Base-by-base conservation (phyloP, 2,113 vertebrate species). In the Xiphophorus hellerii region DNA sequence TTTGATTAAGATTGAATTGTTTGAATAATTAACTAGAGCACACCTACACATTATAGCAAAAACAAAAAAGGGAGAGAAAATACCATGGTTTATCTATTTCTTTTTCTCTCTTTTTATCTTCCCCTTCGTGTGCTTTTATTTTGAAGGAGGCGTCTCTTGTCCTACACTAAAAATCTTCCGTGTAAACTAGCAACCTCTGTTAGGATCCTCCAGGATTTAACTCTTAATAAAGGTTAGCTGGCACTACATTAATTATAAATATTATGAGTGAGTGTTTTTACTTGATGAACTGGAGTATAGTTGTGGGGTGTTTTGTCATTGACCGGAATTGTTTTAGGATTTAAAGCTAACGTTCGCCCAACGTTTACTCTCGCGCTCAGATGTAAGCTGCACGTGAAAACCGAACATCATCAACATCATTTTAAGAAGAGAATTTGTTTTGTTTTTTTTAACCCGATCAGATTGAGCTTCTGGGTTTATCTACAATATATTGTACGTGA, bases 111-210 rank as follows among this genome's bases (percentile, higher is more conserved):
- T 42, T 14, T 42, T 42, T 42, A 1, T 2, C 13, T n/a, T 0
- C 1, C 27, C 20, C 0, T 13, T 20, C 0, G 3, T 12, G 1
- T n/a, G 51, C 63, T 82, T 88, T 91, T 92, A 90, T 85, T 92
- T 64, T 85, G 88, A 88, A 92, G 4, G 25, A 65, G 20, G 29
- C 9, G 7, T 25, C 1, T 42, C 22, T 27, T 60, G 78, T 85
- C 87, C 86, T 31, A 85, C 90, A 72, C 27, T 51, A 14, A 86
- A 85, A 44, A 0, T 1, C 76, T 51, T 89, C 90, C 90, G 89
- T 79, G 73, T 62, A 39, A 51, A 66, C 20, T 0, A 3, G 1
- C 1, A 33, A 30, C 25, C 28, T 15, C 51, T 54, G 67, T 64
- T 5, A 15, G 20, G 13, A 62, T 67, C 51, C 11, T 62, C 61